phyloP scores from a whole-genome alignment of 2,797 vertebrate genomes.

The Naso thynnoides region DNA sequence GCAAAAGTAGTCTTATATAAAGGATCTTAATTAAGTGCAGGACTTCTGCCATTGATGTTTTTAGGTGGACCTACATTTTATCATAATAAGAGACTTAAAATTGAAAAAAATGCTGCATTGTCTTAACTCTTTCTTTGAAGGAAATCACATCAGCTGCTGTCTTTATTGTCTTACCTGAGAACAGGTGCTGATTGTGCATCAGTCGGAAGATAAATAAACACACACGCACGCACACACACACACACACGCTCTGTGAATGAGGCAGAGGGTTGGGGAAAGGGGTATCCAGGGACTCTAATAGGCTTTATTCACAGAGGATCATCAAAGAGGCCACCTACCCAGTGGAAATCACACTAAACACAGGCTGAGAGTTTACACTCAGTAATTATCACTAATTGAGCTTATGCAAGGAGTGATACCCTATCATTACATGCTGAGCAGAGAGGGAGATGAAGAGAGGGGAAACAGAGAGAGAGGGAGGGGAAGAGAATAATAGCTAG shows the following conservation, averaged over 20 bases:
- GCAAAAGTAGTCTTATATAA: neutral
- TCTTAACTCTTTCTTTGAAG: neutral
- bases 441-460: constrained; percentile 20
- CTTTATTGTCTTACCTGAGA: constrained; percentile 1
- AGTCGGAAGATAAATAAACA: constrained; percentile 6
- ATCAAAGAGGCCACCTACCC: constrained; percentile 74
- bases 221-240: constrained; percentile 19
- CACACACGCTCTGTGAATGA: constrained; percentile 23
- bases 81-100: neutral
- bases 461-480: constrained; percentile 28
- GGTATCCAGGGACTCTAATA: constrained; percentile 24
- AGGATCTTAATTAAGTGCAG: neutral
- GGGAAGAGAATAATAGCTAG: constrained; percentile 31
- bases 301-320: constrained; percentile 54
- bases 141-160: neutral
- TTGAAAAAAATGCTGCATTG: neutral
- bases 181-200: constrained; percentile 11
- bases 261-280: neutral
- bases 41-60: neutral
- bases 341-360: constrained; percentile 70
- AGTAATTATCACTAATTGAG: constrained; percentile 81
- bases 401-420: constrained; percentile 66
- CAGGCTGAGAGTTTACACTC: constrained; percentile 61
- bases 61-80: no score
- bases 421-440: constrained; percentile 71